Conservation (phyloP, 2,113 vertebrate genomes). For the Pan paniscus region DNA sequence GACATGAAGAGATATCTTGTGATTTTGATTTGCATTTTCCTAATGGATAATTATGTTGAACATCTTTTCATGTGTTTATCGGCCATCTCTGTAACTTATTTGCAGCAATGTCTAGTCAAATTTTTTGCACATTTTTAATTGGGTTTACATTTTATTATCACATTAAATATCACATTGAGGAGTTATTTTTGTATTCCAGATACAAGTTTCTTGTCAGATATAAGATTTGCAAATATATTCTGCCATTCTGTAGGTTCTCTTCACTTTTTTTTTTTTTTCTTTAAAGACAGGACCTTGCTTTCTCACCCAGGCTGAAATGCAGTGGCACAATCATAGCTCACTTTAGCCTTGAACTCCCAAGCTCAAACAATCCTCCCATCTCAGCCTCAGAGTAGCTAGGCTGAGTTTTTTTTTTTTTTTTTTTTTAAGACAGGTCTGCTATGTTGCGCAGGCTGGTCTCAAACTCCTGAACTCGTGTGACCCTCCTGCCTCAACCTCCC, state of each 20-base stretch:
- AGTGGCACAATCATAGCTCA: too few species aligned
- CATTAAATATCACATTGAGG: neutral
- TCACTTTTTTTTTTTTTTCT: too few species aligned
- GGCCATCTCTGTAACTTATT: neutral
- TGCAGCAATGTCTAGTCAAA: neutral
- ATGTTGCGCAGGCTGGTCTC: too few species aligned
- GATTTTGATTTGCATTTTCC: neutral
- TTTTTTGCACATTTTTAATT: neutral
- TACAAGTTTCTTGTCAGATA: neutral
- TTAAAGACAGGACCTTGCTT: too few species aligned
- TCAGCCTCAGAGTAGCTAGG: too few species aligned
- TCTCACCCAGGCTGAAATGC: too few species aligned
- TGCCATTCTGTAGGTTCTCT: neutral
- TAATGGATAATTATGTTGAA: neutral
- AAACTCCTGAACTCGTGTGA: too few species aligned
- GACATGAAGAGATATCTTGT: neutral
- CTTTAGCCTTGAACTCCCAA: too few species aligned
- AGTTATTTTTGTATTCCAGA: neutral
- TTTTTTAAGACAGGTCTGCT: too few species aligned
- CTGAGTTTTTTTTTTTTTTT: too few species aligned
- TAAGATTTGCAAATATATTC: neutral
- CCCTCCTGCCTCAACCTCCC: too few species aligned
- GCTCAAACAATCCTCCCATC: too few species aligned
- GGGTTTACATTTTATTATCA: neutral
- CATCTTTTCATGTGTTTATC: neutral